These are phyloP conservation scores for Epicampocera succincta DNA, from an alignment of 2,888 invertebrate species.

Conservation along the genomic window DNA sequence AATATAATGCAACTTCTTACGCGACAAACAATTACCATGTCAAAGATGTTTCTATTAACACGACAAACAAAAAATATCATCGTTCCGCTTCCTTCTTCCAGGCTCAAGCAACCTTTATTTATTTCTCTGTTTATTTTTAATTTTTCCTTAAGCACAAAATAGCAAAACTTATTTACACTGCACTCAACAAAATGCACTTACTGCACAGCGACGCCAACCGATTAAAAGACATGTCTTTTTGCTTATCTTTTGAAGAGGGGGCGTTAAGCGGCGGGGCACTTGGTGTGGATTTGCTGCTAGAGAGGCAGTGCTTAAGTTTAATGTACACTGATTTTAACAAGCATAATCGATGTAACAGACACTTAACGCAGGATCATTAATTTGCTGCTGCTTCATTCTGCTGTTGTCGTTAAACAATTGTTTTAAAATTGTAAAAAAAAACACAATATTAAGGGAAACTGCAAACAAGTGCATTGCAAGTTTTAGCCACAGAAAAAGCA, in stretches of 20 bases:
- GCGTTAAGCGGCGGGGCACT: not conserved
- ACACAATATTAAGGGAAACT: not conserved
- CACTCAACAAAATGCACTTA: conserved; percentile 52
- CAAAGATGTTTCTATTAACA: conserved; percentile 45
- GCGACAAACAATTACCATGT: too few relatives aligned
- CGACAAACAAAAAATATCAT: conserved; percentile 61
- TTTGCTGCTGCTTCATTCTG: conserved; percentile 45
- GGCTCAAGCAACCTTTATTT: not conserved
- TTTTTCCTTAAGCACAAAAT: conserved; percentile 23
- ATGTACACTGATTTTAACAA: conserved; percentile 64
- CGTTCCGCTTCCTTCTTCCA: not conserved
- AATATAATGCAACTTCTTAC: too few relatives aligned
- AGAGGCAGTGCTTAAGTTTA: conserved; percentile 55
- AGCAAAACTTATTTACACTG: conserved; percentile 59
- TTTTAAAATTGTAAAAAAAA: not conserved
- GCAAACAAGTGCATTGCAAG: conserved; percentile 2
- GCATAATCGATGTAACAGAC: conserved; percentile 64
- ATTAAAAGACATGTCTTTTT: conserved; percentile 13
- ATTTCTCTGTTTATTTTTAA: not conserved
- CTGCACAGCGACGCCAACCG: conserved; percentile 16
- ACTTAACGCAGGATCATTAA: conserved; percentile 68
- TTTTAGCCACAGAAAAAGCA: not conserved
- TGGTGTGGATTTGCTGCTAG: conserved; percentile 16
- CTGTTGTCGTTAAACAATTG: not conserved
- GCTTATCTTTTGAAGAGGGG: not conserved